Evolutionary conservation across 2,113 vertebrate genomes (phyloP).

Genomic region (Anoplopoma fimbria): DNA sequence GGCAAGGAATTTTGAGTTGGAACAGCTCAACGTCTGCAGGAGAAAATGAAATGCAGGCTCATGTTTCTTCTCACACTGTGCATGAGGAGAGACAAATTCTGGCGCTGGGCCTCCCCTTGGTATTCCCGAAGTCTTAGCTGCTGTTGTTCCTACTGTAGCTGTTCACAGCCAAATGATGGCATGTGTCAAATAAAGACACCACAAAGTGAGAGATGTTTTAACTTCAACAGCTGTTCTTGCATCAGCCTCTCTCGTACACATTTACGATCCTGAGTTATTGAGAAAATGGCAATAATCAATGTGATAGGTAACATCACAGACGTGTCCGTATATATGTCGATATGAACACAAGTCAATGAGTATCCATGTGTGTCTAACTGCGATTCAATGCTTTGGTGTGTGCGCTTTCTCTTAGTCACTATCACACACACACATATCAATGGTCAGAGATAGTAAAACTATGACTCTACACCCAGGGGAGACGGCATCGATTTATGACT

Average conservation of each 20-base stretch:
- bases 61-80: conserved; percentile 45
- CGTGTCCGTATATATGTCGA: neutral
- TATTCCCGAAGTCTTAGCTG: conserved; percentile 13
- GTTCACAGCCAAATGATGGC: conserved; percentile 41
- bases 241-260: neutral
- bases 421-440: conserved; percentile 57
- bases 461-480: conserved; percentile 51
- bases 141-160: conserved; percentile 23
- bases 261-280: neutral
- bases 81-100: conserved; percentile 31
- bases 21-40: conserved; percentile 49
- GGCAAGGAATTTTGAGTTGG: conserved; percentile 62
- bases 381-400: neutral
- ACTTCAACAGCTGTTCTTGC: conserved; percentile 24
- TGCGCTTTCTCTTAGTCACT: conserved; percentile 25
- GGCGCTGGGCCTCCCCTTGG: neutral
- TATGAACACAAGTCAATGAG: neutral
- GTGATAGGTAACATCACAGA: neutral
- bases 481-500: conserved; percentile 51
- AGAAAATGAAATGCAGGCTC: conserved; percentile 65
- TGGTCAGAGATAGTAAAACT: conserved; percentile 53
- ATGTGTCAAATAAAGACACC: conserved; percentile 41
- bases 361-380: conserved; percentile 2
- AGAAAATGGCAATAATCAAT: conserved; percentile 16
- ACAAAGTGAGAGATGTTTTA: conserved; percentile 29